phyloP scores from a whole-genome alignment of 2,888 invertebrate species.

The Monoplex corrugatus region DNA sequence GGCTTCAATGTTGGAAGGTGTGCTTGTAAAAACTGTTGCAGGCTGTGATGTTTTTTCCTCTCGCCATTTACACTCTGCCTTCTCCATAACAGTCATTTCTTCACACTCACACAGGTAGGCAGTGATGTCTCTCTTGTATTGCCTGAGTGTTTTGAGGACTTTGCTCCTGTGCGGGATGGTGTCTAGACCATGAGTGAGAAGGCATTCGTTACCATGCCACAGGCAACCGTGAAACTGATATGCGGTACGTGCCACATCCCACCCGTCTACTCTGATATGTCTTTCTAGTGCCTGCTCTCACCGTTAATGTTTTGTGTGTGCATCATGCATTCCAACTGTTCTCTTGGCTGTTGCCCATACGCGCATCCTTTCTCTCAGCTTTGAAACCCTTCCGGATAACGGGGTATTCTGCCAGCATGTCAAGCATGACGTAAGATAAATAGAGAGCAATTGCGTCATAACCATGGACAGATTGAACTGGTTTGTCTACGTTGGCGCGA shows the following conservation, averaged over 20 bases:
- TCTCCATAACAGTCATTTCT: not conserved
- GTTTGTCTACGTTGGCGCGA: not conserved
- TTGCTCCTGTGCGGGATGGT: not conserved
- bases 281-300: not conserved
- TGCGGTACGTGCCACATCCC: not conserved
- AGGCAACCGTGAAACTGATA: constrained; percentile 36
- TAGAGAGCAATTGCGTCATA: not conserved
- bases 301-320: not conserved
- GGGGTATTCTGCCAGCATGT: not conserved
- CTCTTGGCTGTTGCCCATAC: not conserved
- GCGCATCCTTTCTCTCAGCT: not conserved
- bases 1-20: not conserved
- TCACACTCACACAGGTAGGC: not conserved
- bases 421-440: not conserved
- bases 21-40: not conserved
- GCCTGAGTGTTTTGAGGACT: not conserved
- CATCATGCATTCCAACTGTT: not conserved
- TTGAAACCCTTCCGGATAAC: not conserved
- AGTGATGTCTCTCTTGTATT: not conserved
- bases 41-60: not conserved
- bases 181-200: not conserved
- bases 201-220: constrained; percentile 29
- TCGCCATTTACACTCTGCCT: not conserved
- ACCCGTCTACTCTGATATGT: not conserved
- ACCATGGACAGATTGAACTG: not conserved